Base-by-base conservation (phyloP, 2,888 invertebrate species). In the Drosophila meridiana region DNA sequence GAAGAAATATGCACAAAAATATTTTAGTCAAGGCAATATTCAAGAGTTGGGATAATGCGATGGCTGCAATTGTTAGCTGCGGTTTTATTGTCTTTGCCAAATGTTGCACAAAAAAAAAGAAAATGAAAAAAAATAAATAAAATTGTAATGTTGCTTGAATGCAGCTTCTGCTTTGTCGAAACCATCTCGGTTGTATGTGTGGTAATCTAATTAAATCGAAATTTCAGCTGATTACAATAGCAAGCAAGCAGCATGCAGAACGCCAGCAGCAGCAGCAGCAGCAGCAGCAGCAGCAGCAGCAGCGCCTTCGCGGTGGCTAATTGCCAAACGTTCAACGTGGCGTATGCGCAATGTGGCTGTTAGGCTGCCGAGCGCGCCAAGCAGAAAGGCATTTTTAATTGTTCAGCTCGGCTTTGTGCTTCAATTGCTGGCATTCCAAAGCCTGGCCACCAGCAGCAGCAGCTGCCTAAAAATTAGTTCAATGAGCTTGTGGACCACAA, bases 141-240 rank as follows among this genome's bases (percentile, higher is more conserved):
- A 42, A 42, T 68, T 71, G 53, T 82, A 82, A 79, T 84, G 74
- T 50, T 64, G 73, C 69, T 76, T 76, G 69, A 75, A 69, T 70
- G 69, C 67, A 57, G 47, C 55, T 63, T 59, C 57, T 65, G 48
- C 56, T 74, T 47, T 52, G 52, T 40, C 32, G 73, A 62, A 66
- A 69, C 61, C 61, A 74, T 63, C 63, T 69, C 71, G 40, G 79
- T 38, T 53, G 59, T 79, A 30, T 77, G 82, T 83, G 78, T 86
- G 87, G 86, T 83, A 85, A 85, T 86, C 86, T 85, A 85, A 85
- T 85, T 85, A 85, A 85, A 80, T 86, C 77, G 83, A 85, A 88
- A 85, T 80, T 87, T 86, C 62, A 84, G 80, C 76, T 83, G 88
- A 78, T 88, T 85, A 78, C 88, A 80, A 80, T 73, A 83, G 70